phyloP scores from a whole-genome alignment of 2,113 vertebrate genomes.

The Noctilio leporinus region DNA sequence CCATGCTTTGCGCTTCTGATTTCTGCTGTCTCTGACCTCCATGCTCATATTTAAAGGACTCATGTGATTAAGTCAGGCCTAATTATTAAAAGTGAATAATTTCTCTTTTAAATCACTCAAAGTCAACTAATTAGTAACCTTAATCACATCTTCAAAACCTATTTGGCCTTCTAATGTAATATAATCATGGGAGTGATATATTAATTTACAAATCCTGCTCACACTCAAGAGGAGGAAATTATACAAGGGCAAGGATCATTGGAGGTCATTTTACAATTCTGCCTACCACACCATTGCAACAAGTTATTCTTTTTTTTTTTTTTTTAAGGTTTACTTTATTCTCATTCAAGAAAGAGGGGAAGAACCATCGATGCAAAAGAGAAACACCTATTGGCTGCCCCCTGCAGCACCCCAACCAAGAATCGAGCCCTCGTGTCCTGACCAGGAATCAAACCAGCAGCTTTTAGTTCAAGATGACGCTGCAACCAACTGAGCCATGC shows the following conservation, averaged over 20 bases:
- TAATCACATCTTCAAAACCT: not conserved
- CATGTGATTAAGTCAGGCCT: not conserved
- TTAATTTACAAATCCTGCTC: not conserved
- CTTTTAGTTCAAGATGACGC: too few species aligned
- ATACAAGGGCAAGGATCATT: not conserved
- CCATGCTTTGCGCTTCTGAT: not conserved
- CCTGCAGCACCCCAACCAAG: too few species aligned
- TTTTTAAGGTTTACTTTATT: too few species aligned
- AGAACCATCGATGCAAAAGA: too few species aligned
- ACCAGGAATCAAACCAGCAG: too few species aligned
- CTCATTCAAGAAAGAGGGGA: too few species aligned
- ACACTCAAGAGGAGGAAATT: not conserved
- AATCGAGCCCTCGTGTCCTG: too few species aligned
- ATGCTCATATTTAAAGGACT: not conserved
- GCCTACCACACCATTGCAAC: not conserved
- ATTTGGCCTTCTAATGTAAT: not conserved
- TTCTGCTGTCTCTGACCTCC: not conserved
- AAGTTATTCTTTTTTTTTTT: not conserved
- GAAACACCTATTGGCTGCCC: too few species aligned
- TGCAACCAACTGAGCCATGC: too few species aligned
- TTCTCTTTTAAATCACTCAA: not conserved
- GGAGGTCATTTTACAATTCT: not conserved
- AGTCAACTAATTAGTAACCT: too few species aligned
- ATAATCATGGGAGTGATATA: not conserved
- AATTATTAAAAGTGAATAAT: not conserved